These are phyloP conservation scores for Tarsius wallacei DNA, from an alignment of 2,797 vertebrate species.

Conservation along the genomic window DNA sequence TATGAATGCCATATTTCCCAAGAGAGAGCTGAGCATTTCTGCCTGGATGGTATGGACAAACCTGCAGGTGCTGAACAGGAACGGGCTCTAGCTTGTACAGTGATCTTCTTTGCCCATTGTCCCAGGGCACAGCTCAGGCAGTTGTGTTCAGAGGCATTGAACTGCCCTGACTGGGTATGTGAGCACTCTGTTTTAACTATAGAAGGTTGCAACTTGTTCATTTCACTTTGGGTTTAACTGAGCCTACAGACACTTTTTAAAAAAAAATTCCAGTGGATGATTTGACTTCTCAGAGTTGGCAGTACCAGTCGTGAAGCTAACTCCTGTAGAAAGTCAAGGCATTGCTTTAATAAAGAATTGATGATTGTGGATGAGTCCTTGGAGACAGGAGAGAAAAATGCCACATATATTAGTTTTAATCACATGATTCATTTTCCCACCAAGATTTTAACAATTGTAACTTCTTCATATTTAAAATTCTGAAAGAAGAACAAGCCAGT, in stretches of 20 bases:
- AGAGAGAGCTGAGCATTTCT: not conserved
- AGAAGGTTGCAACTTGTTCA: not conserved
- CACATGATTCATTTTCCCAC: not conserved
- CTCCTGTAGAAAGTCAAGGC: not conserved
- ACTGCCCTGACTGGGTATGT: not conserved
- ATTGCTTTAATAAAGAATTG: not conserved
- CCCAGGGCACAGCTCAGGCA: too few relatives aligned
- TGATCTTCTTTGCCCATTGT: not conserved
- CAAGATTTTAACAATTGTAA: slow-evolving; percentile 1
- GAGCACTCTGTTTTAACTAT: not conserved
- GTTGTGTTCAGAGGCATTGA: not conserved
- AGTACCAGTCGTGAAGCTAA: not conserved
- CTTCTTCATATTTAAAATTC: slow-evolving; percentile 15
- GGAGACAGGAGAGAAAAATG: not conserved
- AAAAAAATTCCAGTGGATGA: not conserved
- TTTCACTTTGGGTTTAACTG: slow-evolving; percentile 20
- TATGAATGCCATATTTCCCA: not conserved
- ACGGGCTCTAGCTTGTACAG: fast-evolving
- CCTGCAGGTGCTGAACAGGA: not conserved
- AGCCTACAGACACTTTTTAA: not conserved
- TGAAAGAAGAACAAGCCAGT: not conserved
- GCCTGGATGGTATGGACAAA: not conserved
- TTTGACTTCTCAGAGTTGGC: not conserved
- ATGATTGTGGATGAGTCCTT: not conserved
- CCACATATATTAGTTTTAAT: not conserved